phyloP scores from a whole-genome alignment of 2,888 invertebrate species.

The Stenodera caucasica region DNA sequence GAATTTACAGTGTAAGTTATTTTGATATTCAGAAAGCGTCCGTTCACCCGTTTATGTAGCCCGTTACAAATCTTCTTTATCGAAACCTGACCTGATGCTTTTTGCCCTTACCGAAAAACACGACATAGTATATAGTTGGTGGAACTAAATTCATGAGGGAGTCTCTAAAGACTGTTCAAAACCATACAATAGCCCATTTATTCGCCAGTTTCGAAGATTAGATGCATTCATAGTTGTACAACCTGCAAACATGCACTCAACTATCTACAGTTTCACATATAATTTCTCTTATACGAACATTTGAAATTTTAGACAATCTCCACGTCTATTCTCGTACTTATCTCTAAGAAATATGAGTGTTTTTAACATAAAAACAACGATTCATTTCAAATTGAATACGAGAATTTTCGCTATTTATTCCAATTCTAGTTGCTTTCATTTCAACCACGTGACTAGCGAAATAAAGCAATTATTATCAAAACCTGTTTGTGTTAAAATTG shows the following conservation, averaged over 20 bases:
- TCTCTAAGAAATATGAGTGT: neutral
- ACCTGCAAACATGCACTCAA: neutral
- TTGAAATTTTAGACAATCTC: conserved; percentile 2
- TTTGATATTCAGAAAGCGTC: conserved; percentile 37
- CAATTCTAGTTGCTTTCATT: neutral
- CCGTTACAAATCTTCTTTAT: conserved; percentile 47
- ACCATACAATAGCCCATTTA: conserved; percentile 3
- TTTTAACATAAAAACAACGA: neutral
- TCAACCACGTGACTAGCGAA: neutral
- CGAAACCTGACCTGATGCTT: conserved; percentile 42
- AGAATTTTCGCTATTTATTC: too few species aligned
- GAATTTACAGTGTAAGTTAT: conserved; percentile 32
- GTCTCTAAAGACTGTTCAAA: neutral
- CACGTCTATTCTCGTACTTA: neutral
- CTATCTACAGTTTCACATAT: neutral
- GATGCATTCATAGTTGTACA: conserved; percentile 1
- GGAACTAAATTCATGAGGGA: conserved; percentile 2
- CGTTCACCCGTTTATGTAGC: conserved; percentile 35
- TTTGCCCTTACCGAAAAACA: conserved; percentile 27
- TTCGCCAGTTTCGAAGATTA: neutral
- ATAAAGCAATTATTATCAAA: neutral
- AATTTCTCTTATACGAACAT: neutral
- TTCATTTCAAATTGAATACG: neutral
- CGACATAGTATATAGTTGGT: neutral
- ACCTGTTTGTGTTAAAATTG: neutral